These are phyloP conservation scores for Ichneumoninae sp. DNA, from an alignment of 2,888 invertebrate genomes.

Conservation along the genomic window DNA sequence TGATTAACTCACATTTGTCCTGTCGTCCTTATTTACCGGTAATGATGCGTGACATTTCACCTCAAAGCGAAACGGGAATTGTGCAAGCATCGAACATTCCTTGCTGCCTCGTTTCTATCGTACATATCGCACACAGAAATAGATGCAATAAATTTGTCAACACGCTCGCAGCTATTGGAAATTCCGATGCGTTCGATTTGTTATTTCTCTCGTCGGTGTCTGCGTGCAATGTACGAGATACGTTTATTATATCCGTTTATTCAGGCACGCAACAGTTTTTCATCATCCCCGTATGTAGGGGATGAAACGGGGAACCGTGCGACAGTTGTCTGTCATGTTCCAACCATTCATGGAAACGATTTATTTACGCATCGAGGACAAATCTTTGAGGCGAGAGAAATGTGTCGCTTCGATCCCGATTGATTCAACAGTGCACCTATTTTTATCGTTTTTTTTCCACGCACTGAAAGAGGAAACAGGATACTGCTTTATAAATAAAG, in stretches of 20 bases:
- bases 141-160: background rate
- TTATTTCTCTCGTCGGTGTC: conserved; percentile 3
- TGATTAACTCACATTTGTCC: background rate
- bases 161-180: background rate
- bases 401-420: background rate
- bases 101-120: background rate
- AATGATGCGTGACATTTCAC: conserved; percentile 7
- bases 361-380: background rate
- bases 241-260: conserved; percentile 38
- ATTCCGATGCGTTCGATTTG: background rate
- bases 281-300: background rate
- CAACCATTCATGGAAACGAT: background rate
- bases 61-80: background rate
- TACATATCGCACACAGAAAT: background rate
- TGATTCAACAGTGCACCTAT: background rate
- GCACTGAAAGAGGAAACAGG: background rate
- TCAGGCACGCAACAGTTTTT: conserved; percentile 1
- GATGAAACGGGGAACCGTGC: background rate
- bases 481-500: conserved; percentile 6
- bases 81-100: conserved; percentile 4
- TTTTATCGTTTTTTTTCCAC: background rate
- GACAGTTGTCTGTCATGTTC: background rate
- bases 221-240: conserved; percentile 4
- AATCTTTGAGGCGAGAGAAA: background rate
- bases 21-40: conserved; percentile 3